These are phyloP conservation scores for Axinella damicornis DNA, from an alignment of 37 sponge, comb jelly and placozoan genomes.

Conservation along the genomic window DNA sequence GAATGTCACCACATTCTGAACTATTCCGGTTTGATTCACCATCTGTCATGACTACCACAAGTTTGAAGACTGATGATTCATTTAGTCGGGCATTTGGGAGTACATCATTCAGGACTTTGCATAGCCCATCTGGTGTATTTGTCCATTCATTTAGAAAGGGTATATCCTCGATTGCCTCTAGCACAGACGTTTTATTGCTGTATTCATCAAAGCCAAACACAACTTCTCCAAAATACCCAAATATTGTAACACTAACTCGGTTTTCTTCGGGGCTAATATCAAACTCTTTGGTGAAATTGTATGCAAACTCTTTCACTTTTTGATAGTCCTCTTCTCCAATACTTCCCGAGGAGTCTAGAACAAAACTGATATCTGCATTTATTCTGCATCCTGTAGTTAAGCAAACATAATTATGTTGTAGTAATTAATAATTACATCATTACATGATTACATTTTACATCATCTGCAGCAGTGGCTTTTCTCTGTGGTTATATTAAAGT, in stretches of 20 bases:
- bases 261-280: background rate
- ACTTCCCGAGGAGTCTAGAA: conserved; percentile 25
- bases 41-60: conserved; percentile 20
- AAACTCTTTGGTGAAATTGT: background rate
- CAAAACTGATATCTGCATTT: conserved; percentile 11
- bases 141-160: background rate
- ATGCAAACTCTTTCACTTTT: conserved; percentile 8
- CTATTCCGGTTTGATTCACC: conserved; percentile 1
- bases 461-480: too few relatives aligned
- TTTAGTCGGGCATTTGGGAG: background rate
- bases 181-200: background rate
- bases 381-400: conserved; percentile 8
- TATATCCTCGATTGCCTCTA: background rate
- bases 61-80: background rate
- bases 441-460: too few relatives aligned
- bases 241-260: conserved; percentile 4
- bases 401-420: too few relatives aligned
- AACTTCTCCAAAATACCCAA: background rate
- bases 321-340: background rate
- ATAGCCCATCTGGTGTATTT: conserved; percentile 31
- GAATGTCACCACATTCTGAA: background rate
- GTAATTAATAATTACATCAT: too few relatives aligned
- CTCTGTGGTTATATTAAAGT: too few relatives aligned
- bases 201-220: background rate
- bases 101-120: background rate